A percentile compares a stretch with the other conserved stretches of the same genome.
These are phyloP conservation scores for Bradypodion ventrale DNA, from an alignment of 2,797 vertebrate genomes.

Conservation along the genomic window DNA sequence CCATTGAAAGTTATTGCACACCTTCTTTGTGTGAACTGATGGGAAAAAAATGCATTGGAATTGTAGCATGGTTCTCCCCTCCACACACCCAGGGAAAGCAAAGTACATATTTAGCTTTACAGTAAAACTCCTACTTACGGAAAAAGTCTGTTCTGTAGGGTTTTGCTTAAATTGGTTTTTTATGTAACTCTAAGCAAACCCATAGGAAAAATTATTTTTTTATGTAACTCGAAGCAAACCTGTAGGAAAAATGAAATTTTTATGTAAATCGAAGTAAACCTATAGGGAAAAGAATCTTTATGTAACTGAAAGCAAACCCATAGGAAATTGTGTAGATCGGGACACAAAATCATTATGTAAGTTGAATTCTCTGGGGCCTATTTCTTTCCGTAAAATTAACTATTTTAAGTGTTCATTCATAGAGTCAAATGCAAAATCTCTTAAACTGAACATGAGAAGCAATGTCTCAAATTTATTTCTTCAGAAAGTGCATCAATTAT, in stretches of 20 bases:
- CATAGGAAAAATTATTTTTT: too few relatives aligned
- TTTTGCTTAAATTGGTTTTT: too few relatives aligned
- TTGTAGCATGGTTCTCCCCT: background rate
- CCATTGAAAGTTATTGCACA: constrained; percentile 46
- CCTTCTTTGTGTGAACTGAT: constrained; percentile 66
- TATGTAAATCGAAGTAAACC: too few relatives aligned
- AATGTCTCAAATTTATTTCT: background rate
- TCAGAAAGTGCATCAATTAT: background rate
- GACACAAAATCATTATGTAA: too few relatives aligned
- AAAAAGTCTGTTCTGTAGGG: too few relatives aligned
- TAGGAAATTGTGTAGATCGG: too few relatives aligned
- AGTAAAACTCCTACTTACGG: too few relatives aligned
- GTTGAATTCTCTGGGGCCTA: constrained; percentile 1
- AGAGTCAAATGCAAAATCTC: constrained; percentile 23
- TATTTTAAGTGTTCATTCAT: constrained; percentile 4
- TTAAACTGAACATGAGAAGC: background rate
- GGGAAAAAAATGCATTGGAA: constrained; percentile 2
- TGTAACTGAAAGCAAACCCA: too few relatives aligned
- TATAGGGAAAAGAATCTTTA: too few relatives aligned
- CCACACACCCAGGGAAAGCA: constrained; percentile 13
- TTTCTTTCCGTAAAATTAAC: background rate
- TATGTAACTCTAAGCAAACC: too few relatives aligned
- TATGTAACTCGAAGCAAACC: too few relatives aligned
- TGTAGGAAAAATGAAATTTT: too few relatives aligned
- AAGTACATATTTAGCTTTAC: background rate